These are phyloP conservation scores for Chironomus tepperi DNA, from an alignment of 1,140 invertebrate species.

Conservation along the genomic window DNA sequence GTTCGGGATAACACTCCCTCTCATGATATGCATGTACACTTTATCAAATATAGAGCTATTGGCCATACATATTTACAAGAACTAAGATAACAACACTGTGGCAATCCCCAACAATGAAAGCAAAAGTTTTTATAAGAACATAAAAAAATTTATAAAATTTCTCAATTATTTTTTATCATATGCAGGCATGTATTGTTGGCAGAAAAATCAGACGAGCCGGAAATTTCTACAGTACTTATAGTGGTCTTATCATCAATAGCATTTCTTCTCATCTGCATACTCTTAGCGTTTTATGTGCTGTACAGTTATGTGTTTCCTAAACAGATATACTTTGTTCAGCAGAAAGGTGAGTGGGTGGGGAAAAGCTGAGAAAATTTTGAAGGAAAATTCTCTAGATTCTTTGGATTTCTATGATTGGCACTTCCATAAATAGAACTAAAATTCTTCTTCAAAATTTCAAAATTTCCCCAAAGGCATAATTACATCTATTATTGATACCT, in stretches of 20 bases:
- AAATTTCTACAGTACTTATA: neutral
- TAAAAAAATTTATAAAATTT: neutral
- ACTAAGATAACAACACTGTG: neutral
- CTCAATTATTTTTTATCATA: neutral
- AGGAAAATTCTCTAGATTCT: no score
- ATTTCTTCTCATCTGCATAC: conserved; percentile 6
- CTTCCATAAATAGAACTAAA: no score
- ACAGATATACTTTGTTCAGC: neutral
- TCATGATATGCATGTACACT: no score
- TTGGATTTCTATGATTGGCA: no score
- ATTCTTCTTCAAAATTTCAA: no score
- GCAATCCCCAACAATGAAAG: neutral
- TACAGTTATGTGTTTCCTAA: neutral
- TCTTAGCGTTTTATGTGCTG: neutral
- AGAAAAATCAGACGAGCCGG: neutral
- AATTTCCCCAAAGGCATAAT: no score
- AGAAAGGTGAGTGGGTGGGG: neutral
- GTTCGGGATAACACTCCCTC: no score
- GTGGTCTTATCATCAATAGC: neutral
- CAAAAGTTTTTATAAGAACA: neutral
- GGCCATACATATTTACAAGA: no score
- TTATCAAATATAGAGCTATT: no score
- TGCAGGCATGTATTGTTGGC: neutral
- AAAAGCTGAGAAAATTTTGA: no score
- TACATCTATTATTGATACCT: no score